Conservation (phyloP, 2,113 vertebrate species). For the Pungitius pungitius region DNA sequence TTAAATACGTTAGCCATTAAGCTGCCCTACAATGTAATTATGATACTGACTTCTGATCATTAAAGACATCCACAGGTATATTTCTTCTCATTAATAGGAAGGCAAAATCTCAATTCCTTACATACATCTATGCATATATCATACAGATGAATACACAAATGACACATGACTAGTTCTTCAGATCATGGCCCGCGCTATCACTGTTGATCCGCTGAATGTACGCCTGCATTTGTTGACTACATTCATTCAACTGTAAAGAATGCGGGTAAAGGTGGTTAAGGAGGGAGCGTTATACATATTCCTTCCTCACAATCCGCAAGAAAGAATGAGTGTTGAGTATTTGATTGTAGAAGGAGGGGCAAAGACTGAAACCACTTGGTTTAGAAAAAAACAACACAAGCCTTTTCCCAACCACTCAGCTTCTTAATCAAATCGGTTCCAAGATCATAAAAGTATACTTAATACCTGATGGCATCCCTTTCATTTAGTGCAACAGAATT, state of each 20-base stretch:
- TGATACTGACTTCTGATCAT: background rate
- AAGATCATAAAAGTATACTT: background rate
- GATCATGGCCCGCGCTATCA: background rate
- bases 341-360: background rate
- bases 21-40: background rate
- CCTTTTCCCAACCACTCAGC: background rate
- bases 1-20: background rate
- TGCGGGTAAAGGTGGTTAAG: background rate
- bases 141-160: background rate
- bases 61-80: background rate
- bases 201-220: slow-evolving; percentile 11
- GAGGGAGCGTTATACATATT: background rate
- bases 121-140: background rate
- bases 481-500: background rate
- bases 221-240: background rate
- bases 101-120: too few species aligned
- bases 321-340: background rate
- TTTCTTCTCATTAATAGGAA: background rate
- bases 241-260: background rate
- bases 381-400: background rate
- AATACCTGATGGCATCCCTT: background rate
- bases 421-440: background rate
- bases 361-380: background rate
- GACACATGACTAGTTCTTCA: slow-evolving; percentile 24
- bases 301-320: background rate